Conservation (phyloP, 1,140 invertebrate genomes). For the Neodiprion fabricii region DNA sequence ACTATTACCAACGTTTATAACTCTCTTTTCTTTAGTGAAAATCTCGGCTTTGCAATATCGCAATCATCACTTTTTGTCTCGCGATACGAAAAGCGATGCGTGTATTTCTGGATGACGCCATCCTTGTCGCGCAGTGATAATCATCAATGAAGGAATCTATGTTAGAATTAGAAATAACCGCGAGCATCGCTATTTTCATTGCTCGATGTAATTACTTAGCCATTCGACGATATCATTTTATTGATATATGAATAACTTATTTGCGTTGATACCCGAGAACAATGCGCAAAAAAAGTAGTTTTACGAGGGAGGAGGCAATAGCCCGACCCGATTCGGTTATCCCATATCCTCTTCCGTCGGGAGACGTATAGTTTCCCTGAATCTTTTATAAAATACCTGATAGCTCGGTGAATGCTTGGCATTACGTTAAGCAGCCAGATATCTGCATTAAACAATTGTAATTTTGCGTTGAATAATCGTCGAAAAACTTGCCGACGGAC, state of each 20-base stretch:
- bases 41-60: neutral
- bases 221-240: too few species aligned
- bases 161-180: too few species aligned
- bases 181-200: neutral
- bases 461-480: constrained; percentile 31
- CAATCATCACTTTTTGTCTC: neutral
- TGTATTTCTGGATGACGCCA: constrained; percentile 33
- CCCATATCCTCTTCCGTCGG: neutral
- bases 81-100: neutral
- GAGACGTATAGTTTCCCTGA: neutral
- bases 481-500: constrained; percentile 29
- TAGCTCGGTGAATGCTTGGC: constrained; percentile 25
- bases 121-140: constrained; percentile 24
- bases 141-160: too few species aligned
- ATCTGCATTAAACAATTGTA: constrained; percentile 31
- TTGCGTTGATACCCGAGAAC: neutral
- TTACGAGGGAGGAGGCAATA: neutral
- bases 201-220: too few species aligned
- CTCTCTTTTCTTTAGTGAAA: neutral
- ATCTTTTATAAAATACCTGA: constrained; percentile 24
- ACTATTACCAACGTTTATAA: neutral
- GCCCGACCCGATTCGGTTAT: constrained; percentile 3
- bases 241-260: too few species aligned
- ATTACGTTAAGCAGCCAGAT: constrained; percentile 29
- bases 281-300: neutral